Evolutionary conservation across 2,888 invertebrate species (phyloP), one percentile per base, ranked within the genome.

Genomic region (Leptinotarsa juncta): DNA sequence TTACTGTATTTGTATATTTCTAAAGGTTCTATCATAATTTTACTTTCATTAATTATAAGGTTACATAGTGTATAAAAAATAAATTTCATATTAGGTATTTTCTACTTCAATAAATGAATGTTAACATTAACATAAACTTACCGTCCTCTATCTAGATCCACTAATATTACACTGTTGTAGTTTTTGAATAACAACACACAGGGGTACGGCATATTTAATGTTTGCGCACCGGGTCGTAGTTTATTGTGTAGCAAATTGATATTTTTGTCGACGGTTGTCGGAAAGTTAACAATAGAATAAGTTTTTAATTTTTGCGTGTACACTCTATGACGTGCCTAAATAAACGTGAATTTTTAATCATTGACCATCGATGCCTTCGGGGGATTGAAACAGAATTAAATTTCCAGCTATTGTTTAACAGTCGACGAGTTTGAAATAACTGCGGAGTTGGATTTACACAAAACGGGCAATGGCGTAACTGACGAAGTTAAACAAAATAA

Each of bases 281-380:
- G 78, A 81, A 82, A 82, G 81, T 82, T 81, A 83, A 83, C 83
- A 83, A 83, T 81, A 81, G 80, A 83, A 80, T 78, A 82, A 81
- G 81, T 82, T 84, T 82, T 81, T 79, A 81, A 81, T 82, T 83
- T 83, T 83, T 81, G 77, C 72, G 76, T 77, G 68, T 72, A 50
- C 67, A 69, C 71, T 77, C 77, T 77, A 77, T 73, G 79, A 78
- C 81, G 82, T 83, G 85, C 83, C 85, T 85, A 85, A 86, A 86
- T 85, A 85, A 86, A 86, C 85, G 85, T 86, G 83, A 85, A 86
- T 86, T 87, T 86, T 86, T 87, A 86, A 87, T 86, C 85, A 85
- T 84, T 83, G 85, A 81, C 83, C 84, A 85, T 84, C 84, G 84
- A 84, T 85, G 84, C 84, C 86, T 85, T 83, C 81, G 78, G 86